Base-by-base conservation (phyloP, 2,113 vertebrate genomes). In the Corydoras sp. region DNA sequence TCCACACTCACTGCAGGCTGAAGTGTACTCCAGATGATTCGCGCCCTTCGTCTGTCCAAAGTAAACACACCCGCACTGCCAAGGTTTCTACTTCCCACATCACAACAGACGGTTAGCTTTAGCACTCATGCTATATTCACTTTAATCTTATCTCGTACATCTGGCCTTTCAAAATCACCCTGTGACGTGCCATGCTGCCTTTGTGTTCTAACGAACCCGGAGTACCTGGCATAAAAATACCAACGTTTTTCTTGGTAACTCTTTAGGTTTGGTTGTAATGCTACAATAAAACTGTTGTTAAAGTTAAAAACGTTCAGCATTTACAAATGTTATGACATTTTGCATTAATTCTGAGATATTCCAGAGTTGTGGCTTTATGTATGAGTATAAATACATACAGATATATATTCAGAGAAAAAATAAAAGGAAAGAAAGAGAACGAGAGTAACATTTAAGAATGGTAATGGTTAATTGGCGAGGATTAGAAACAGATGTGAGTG, bases 401-500 rank as follows among this genome's bases (percentile, higher is more conserved):
- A 75, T 9, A 63, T 58, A 68, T 59, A 58, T 29, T 32, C 7
- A 69, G 61, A 29, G 58, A n/a, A 68, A 0, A 53, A 4, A 35
- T 13, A 55, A 62, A 77, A 56, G 79, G 76, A 77, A 76, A 83
- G 5, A 69, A 3, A 68, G 50, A 65, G 15, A 62, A 24, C 18
- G 14, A 58, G 3, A 51, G 30, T 43, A 43, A 43, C 35, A 62
- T 59, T 24, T 32, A 15, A 64, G 68, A 77, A 82, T 71, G 72
- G 74, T 80, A 54, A 65, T 72, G 79, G 81, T 85, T 88, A 89
- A 89, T 89, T 90, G 84, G 35, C 82, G 69, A 5, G 1, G 77
- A 91, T 89, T 88, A 83, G 84, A 88, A 90, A 77, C 88, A 89
- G 86, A 88, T 89, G 88, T 82, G 77, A 55, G 35, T 43, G 1